phyloP scores from a whole-genome alignment of 2,888 invertebrate genomes.

The Epirrhoe tristata region DNA sequence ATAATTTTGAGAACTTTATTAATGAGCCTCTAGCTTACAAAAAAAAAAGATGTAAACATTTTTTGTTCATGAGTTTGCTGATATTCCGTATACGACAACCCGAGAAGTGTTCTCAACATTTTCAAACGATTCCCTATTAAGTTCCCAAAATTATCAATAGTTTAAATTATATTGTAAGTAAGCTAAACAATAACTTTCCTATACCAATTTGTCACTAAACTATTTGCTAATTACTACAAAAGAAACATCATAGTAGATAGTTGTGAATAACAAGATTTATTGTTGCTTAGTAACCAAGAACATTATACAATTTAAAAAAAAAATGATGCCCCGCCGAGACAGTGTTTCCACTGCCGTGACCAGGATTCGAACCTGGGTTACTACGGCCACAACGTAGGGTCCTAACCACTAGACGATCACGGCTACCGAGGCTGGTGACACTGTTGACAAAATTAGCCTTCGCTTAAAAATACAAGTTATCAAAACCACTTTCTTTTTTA shows the following conservation, averaged over 20 bases:
- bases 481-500: conserved; percentile 34
- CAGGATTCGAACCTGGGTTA: conserved; percentile 91
- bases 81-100: too few species aligned
- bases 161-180: conserved; percentile 7
- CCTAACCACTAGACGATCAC: conserved; percentile 90
- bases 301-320: conserved; percentile 17
- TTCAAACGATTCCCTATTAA: conserved; percentile 3
- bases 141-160: conserved; percentile 16
- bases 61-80: too few species aligned
- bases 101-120: too few species aligned
- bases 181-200: conserved; percentile 3
- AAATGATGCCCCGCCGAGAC: conserved; percentile 53
- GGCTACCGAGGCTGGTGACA: conserved; percentile 43
- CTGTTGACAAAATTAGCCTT: conserved; percentile 7
- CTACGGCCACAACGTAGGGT: conserved; percentile 92
- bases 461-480: conserved; percentile 9
- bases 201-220: conserved; percentile 10
- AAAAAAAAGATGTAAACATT: too few species aligned
- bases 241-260: not conserved
- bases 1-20: conserved; percentile 33
- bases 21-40: too few species aligned
- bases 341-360: conserved; percentile 78
- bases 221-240: not conserved
- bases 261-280: conserved; percentile 3
- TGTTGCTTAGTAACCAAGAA: too few species aligned